Base-by-base conservation (phyloP, 92 coral and sea anemone species). In the Epizoanthus rinbou region DNA sequence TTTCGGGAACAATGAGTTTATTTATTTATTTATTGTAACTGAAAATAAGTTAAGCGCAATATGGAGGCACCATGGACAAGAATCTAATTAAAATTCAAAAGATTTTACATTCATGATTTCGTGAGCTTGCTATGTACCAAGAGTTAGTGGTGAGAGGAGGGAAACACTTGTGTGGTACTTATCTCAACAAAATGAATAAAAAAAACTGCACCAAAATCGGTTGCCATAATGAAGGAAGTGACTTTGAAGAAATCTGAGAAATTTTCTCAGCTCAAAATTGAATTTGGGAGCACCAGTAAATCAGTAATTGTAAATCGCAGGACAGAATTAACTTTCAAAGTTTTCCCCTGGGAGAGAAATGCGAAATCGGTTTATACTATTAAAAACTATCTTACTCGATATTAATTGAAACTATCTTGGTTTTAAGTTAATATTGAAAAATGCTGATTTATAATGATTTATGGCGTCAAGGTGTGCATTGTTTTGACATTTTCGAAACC, bases 191-290 rank as follows among this genome's bases (percentile, higher is more conserved):
- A 24, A 25, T 19, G 7, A 67, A 25, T 10, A 37, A 39, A 37
- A 35, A 37, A 39, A 37, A 35, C 63, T n/a, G 76, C 14, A 10
- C 54, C 14, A 47, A 47, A 19, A 52, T 73, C 60, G 1, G 79
- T 47, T 47, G 63, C 53, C 69, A 76, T 35, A 37, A 76, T 33
- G 69, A 64, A 64, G 22, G 33, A 57, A n/a, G 14, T 18, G 62
- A 31, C 69, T 17, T 76, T 53, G 63, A 9, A 76, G 81, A 35
- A 76, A 37, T 35, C 69, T 6, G 43, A 58, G 19, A 35, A 18
- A 54, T 37, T 58, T 37, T 76, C 9, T 68, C 35, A 22, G 31
- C 11, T 23, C 10, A 67, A 67, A 67, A 28, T 33, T 25, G 41
- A 25, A 64, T 64, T 33, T 15, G 45, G 47, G 22, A 67, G 22